Conservation (phyloP, 2,797 vertebrate species). For the Pogonophryne albipinna region DNA sequence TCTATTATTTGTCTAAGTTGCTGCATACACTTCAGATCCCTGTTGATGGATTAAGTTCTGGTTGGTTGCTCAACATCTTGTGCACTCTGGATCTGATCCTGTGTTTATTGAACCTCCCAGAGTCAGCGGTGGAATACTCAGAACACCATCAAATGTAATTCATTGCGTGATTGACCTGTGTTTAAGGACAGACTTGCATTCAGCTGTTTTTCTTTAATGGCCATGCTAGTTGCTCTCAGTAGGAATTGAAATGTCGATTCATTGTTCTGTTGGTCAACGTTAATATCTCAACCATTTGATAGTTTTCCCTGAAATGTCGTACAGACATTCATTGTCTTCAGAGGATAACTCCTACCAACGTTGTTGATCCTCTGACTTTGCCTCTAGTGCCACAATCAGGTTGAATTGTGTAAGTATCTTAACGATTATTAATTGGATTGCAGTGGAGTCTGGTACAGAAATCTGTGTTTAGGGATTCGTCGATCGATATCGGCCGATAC, state of each 20-base stretch:
- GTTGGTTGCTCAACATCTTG: constrained; percentile 44
- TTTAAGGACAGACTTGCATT: background rate
- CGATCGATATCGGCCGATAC: too few species aligned
- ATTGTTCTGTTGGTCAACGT: background rate
- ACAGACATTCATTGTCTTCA: background rate
- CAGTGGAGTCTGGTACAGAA: background rate
- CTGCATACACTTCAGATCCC: constrained; percentile 17
- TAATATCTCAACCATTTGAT: background rate
- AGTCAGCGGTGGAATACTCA: constrained; percentile 4
- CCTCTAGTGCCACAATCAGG: too few species aligned
- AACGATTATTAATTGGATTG: background rate
- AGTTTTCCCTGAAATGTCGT: background rate
- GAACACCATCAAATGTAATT: constrained; percentile 14
- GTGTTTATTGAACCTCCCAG: constrained; percentile 37
- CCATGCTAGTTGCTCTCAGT: background rate
- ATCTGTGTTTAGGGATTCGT: background rate
- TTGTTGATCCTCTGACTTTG: too few species aligned
- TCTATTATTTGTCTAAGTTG: constrained; percentile 18
- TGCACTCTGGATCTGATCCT: constrained; percentile 29
- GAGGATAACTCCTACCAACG: background rate
- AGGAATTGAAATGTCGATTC: too few species aligned
- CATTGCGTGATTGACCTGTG: background rate
- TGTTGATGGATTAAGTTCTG: constrained; percentile 21
- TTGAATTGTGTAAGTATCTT: too few species aligned
- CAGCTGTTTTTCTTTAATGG: background rate